Base-by-base conservation (phyloP, 2,888 invertebrate species). In the Cyaniris semiargus region DNA sequence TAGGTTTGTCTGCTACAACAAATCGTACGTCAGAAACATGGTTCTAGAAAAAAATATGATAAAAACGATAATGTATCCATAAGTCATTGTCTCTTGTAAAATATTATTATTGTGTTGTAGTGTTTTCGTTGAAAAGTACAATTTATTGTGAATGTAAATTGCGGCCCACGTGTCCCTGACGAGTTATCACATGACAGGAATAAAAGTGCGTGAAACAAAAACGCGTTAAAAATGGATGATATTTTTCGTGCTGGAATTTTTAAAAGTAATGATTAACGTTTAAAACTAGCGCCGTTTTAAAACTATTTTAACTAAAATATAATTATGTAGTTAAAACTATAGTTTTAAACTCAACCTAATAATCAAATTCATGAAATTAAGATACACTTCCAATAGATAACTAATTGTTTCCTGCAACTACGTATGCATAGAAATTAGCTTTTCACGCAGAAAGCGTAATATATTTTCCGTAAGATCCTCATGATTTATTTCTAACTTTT, bases 101-200 rank as follows among this genome's bases (percentile, higher is more conserved):
- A 60, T 23, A 60, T 76, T 76, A 60, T 60, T 60, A 76, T 60
- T 38, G 38, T 76, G 58, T 60, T 18, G 21, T 34, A 34, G 21
- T 34, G 21, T 58, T 76, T 76, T 76, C 21, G 58, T 76, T 18
- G 38, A 60, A 76, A 60, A 58, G 75, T 60, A 56, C 58, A 38
- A 38, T 75, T 60, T 75, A 56, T 38, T 31, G 48, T 48, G 18
- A 7, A 38, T 18, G 74, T 48, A 48, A 48, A 74, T 53, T 23
- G 74, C 23, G 0, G 60, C 13, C 23, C 60, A 60, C 60, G 60
- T 60, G 60, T 23, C 23, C 13, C 23, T 60, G 60, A 60, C 60
- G 23, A 27, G 60, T 23, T 23, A 60, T 60, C 23, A 60, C 23
- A 23, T 60, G 60, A 60, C 60, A 15, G 60, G 60, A 23, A 60